Evolutionary conservation across 2,797 vertebrate species (phyloP).

Genomic region (Taenioides sp.): DNA sequence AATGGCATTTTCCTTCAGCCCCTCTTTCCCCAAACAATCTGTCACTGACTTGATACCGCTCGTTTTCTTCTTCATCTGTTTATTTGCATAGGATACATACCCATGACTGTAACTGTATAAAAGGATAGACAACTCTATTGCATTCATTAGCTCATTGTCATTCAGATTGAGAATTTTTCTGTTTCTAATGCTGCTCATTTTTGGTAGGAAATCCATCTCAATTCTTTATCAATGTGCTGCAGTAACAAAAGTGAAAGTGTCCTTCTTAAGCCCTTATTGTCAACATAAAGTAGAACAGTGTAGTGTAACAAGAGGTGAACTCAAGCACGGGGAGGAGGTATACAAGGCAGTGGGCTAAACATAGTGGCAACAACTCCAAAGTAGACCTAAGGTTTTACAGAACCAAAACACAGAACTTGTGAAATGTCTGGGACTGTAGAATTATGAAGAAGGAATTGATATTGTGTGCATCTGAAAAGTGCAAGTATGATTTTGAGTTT

Average conservation of each 20-base stretch:
- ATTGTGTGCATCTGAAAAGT: slow-evolving; percentile 46
- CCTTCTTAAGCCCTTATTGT: background rate
- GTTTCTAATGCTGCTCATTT: background rate
- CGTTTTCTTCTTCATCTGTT: slow-evolving; percentile 31
- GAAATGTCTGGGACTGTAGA: slow-evolving; percentile 9
- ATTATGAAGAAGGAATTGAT: slow-evolving; percentile 44
- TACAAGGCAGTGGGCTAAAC: background rate
- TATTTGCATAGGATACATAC: background rate
- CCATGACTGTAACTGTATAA: background rate
- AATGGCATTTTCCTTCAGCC: slow-evolving; percentile 60
- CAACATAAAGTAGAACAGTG: background rate
- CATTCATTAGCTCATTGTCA: background rate
- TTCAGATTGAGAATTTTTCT: background rate
- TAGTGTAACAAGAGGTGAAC: background rate
- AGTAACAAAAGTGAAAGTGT: background rate
- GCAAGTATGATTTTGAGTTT: slow-evolving; percentile 31
- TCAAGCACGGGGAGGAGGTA: background rate
- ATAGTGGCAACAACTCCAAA: slow-evolving; percentile 2
- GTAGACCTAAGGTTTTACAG: slow-evolving; percentile 31
- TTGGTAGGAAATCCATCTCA: background rate
- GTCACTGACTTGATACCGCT: slow-evolving; percentile 47
- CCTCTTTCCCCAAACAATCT: slow-evolving; percentile 53
- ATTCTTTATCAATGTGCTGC: background rate
- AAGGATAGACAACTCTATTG: background rate
- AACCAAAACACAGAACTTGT: slow-evolving; percentile 58